phyloP scores from a whole-genome alignment of 2,797 vertebrate genomes.

The Enteromius paludinosus region DNA sequence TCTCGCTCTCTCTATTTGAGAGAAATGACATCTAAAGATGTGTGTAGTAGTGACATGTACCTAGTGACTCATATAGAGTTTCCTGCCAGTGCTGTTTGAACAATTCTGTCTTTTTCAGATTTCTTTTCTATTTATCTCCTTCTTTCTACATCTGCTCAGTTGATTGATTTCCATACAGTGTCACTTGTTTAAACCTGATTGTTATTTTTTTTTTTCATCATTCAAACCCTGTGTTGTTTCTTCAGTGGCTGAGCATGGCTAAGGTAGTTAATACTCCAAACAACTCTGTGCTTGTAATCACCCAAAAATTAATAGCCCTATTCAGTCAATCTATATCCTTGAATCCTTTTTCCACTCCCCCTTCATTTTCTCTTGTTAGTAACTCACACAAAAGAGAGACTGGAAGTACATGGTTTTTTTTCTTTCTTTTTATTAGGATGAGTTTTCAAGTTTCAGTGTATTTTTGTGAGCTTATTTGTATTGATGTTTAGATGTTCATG shows the following conservation, averaged over 20 bases:
- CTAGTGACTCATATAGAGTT: not conserved
- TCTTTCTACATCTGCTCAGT: slow-evolving; percentile 6
- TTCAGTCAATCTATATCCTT: slow-evolving; percentile 42
- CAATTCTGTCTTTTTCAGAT: not conserved
- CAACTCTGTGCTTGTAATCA: slow-evolving; percentile 46
- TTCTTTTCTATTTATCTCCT: not conserved
- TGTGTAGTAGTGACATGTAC: not conserved
- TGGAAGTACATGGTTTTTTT: not conserved
- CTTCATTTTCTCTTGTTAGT: slow-evolving; percentile 21
- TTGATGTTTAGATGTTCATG: not conserved
- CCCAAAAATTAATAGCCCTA: slow-evolving; percentile 40
- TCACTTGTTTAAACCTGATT: slow-evolving; percentile 15
- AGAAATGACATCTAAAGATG: slow-evolving; percentile 4
- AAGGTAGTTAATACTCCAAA: slow-evolving; percentile 30
- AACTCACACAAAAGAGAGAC: slow-evolving; percentile 5
- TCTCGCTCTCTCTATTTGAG: not conserved
- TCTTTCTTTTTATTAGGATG: no score
- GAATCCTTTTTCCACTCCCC: slow-evolving; percentile 35
- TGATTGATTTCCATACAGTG: slow-evolving; percentile 8
- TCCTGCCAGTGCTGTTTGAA: not conserved
- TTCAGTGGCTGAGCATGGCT: not conserved
- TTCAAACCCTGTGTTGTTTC: slow-evolving; percentile 9
- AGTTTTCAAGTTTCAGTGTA: not conserved
- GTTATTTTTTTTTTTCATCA: slow-evolving; percentile 5
- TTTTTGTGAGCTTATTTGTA: not conserved